phyloP scores from a whole-genome alignment of 2,113 vertebrate species.

The Laticauda colubrina region DNA sequence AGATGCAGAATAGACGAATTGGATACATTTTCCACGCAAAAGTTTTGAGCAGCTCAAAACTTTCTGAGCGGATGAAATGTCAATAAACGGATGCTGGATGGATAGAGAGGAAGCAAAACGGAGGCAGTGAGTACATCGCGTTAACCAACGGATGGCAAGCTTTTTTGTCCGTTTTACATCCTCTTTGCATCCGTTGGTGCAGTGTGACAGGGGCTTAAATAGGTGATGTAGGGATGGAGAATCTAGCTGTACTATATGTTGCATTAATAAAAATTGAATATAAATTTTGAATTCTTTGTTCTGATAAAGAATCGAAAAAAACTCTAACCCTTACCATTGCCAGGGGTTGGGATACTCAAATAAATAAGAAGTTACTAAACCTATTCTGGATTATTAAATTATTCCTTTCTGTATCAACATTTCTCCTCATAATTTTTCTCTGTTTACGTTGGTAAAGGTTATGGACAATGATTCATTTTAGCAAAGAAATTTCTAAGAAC shows the following conservation, averaged over 20 bases:
- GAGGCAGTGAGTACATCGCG: no score
- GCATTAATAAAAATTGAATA: neutral
- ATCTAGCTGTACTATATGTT: neutral
- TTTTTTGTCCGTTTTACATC: no score
- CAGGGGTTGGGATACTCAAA: no score
- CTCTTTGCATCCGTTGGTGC: no score
- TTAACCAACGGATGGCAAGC: no score
- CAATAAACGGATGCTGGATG: no score
- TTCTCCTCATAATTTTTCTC: neutral
- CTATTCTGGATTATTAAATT: slow-evolving; percentile 4
- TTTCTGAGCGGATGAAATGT: no score
- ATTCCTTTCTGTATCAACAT: neutral
- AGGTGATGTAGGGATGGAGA: neutral
- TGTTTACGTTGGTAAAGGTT: slow-evolving; percentile 7
- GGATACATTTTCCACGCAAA: no score
- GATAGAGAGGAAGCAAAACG: no score
- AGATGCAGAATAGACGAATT: no score
- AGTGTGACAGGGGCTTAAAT: no score
- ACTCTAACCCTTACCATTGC: neutral
- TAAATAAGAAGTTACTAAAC: slow-evolving; percentile 20
- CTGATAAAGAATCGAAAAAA: neutral
- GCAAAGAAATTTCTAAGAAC: slow-evolving; percentile 21
- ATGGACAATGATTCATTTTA: neutral
- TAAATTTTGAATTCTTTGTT: neutral
- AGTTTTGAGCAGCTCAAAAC: no score